These are phyloP conservation scores for Drosophila multiciliata DNA, from an alignment of 2,888 invertebrate genomes.

Conservation along the genomic window DNA sequence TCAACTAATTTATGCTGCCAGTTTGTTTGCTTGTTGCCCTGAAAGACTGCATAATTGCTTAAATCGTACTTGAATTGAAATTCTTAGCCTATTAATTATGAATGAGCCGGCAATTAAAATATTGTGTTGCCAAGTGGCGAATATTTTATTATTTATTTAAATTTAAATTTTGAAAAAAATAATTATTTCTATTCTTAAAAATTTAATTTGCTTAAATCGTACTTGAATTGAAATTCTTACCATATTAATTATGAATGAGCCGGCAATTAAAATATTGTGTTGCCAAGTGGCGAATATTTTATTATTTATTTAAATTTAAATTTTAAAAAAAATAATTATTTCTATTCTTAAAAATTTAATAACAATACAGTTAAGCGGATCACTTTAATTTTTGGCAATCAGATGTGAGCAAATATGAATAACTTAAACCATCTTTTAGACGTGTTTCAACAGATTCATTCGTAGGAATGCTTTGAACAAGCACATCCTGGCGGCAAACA, in stretches of 20 bases:
- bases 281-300: neutral
- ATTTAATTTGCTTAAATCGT: slow-evolving; percentile 30
- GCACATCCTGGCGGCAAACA: neutral
- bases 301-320: neutral
- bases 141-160: neutral
- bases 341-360: neutral
- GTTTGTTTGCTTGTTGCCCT: slow-evolving; percentile 34
- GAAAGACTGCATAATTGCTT: slow-evolving; percentile 44
- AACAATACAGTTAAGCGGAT: neutral
- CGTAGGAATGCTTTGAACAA: neutral
- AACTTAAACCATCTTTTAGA: neutral
- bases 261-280: slow-evolving; percentile 18
- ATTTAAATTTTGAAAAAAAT: too few relatives aligned
- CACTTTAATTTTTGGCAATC: neutral
- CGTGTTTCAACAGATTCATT: slow-evolving; percentile 1
- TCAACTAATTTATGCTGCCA: slow-evolving; percentile 65
- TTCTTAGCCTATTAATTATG: slow-evolving; percentile 30
- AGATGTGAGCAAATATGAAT: neutral
- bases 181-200: neutral
- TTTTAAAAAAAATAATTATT: neutral
- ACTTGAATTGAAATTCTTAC: slow-evolving; percentile 5
- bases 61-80: slow-evolving; percentile 20
- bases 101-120: slow-evolving; percentile 27
- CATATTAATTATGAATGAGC: slow-evolving; percentile 37
- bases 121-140: neutral